Base-by-base conservation (phyloP, 2,113 vertebrate genomes). In the Aphelocoma coerulescens region DNA sequence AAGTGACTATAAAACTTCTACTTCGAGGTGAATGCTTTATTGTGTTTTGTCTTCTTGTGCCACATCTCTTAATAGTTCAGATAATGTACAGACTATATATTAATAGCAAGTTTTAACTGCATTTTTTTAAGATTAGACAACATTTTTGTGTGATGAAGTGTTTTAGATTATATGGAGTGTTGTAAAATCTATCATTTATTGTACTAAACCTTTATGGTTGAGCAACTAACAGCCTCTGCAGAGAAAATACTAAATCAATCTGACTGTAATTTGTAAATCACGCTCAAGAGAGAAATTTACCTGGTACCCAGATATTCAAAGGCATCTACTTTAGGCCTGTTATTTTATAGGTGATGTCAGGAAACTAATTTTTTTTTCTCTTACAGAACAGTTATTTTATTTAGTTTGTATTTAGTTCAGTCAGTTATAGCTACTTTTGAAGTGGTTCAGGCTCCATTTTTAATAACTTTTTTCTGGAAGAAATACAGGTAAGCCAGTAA, bases 101-200 rank as follows among this genome's bases (percentile, higher is more conserved):
- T 97, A 98, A 97, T 92, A 91, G 55, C 78, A 96, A 95, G 59
- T 93, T 96, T 93, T 97, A 97, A 96, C 92, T 88, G 7, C 76
- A 54, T 96, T 97, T 97, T 46, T 91, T 43, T 14, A 90, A 97
- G 86, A 95, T 97, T 97, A 93, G 74, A 93, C 71, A 98, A 88
- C 81, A 88, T 96, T 97, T 96, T 96, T 96, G 84, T 94, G 76
- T 96, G 96, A 96, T 97, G 76, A 96, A 97, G 94, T 97, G 85
- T 90, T 94, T 96, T 95, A 63, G 32, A 30, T 97, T 98, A 97
- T 97, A 96, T 86, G 75, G 77, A 94, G 61, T 88, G 95, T 88
- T 94, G 79, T 98, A 98, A 98, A 98, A 97, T 91, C 69, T 95
- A 61, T 97, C 96, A 96, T 96, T 98, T 94, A 95, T 97, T 92